Evolutionary conservation across 2,888 invertebrate species (phyloP).

Genomic region (Eudemis profundana): DNA sequence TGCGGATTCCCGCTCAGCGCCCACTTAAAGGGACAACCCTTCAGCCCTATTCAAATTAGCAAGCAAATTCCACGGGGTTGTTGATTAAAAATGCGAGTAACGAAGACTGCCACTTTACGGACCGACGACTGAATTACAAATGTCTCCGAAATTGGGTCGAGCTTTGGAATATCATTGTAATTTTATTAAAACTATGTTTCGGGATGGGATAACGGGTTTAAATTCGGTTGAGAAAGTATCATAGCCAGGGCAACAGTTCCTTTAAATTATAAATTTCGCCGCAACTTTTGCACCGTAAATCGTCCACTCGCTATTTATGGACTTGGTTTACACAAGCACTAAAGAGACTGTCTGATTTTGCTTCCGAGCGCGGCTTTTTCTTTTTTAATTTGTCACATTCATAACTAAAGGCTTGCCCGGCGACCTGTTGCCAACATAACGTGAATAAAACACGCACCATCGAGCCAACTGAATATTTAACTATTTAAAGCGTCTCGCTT

Average conservation of each 20-base stretch:
- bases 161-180: slow-evolving; percentile 54
- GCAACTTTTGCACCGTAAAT: slow-evolving; percentile 31
- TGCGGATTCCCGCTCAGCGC: slow-evolving; percentile 2
- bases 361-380: slow-evolving; percentile 16
- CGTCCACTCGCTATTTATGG: slow-evolving; percentile 22
- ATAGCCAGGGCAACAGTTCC: slow-evolving; percentile 26
- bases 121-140: slow-evolving; percentile 57
- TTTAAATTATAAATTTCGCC: slow-evolving; percentile 37
- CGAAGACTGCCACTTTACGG: slow-evolving; percentile 46
- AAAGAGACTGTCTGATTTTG: slow-evolving; percentile 18
- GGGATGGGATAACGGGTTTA: slow-evolving; percentile 40
- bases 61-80: slow-evolving; percentile 57
- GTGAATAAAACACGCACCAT: slow-evolving; percentile 33
- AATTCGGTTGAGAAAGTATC: slow-evolving; percentile 36
- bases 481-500: slow-evolving; percentile 57
- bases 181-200: slow-evolving; percentile 54
- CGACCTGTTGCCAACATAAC: slow-evolving; percentile 40
- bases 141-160: slow-evolving; percentile 55
- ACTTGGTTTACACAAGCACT: slow-evolving; percentile 8
- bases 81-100: slow-evolving; percentile 74
- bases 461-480: slow-evolving; percentile 43
- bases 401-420: slow-evolving; percentile 10
- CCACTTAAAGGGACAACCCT: slow-evolving; percentile 55
- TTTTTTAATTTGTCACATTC: slow-evolving; percentile 36
- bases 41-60: slow-evolving; percentile 72